phyloP scores from a whole-genome alignment of 2,797 vertebrate species.

The Iguana delicatissima region DNA sequence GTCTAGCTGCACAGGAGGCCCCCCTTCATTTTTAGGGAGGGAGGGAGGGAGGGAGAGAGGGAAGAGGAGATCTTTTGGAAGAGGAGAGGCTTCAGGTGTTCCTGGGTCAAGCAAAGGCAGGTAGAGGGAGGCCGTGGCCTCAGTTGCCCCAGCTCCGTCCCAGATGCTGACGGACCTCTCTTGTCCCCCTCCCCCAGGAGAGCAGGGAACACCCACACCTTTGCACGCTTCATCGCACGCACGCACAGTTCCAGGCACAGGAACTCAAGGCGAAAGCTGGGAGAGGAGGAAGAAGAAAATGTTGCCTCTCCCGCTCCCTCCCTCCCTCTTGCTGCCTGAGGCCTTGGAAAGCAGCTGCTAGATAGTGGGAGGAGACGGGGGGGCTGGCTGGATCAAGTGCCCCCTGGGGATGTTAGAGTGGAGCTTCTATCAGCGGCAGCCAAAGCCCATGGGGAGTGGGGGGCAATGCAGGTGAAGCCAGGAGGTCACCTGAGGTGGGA shows the following conservation, averaged over 20 bases:
- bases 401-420: no score
- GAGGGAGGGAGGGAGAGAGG: not conserved
- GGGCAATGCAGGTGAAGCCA: not conserved
- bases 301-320: not conserved
- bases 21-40: not conserved
- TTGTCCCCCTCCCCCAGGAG: not conserved
- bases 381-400: not conserved
- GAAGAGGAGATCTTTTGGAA: not conserved
- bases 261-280: not conserved
- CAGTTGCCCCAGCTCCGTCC: not conserved
- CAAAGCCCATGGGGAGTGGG: not conserved
- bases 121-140: no score
- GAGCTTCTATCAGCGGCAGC: no score
- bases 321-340: not conserved
- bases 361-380: not conserved
- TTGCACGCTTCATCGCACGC: not conserved
- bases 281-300: not conserved
- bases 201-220: no score
- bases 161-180: not conserved
- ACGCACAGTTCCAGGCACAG: not conserved
- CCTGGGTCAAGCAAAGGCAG: no score
- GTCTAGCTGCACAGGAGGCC: no score
- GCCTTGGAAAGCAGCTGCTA: not conserved
- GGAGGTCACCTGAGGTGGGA: not conserved
- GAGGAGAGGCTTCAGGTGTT: no score